These are phyloP conservation scores for Diogma glabrata DNA, from an alignment of 2,888 invertebrate genomes.

Conservation along the genomic window DNA sequence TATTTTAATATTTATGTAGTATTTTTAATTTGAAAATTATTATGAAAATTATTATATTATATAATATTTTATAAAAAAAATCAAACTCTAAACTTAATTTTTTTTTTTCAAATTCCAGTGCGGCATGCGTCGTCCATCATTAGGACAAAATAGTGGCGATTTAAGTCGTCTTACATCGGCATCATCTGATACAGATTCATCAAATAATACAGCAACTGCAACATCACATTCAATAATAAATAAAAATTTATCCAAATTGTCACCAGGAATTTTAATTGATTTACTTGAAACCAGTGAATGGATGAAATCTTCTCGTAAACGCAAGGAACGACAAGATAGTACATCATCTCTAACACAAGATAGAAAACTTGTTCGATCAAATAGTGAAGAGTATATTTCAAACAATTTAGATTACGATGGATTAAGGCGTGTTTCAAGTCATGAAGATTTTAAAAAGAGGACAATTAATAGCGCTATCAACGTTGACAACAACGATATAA, in stretches of 20 bases:
- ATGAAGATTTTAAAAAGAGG: constrained; percentile 44
- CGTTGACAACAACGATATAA: constrained; percentile 11
- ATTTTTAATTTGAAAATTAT: no score
- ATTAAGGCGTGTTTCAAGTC: constrained; percentile 49
- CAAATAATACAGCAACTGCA: constrained; percentile 8
- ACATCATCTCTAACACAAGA: constrained; percentile 44
- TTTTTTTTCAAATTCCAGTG: constrained; percentile 28
- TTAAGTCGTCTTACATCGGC: constrained; percentile 39
- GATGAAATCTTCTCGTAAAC: constrained; percentile 41
- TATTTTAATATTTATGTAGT: no score
- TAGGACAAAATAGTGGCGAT: constrained; percentile 39
- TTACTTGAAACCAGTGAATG: constrained; percentile 37
- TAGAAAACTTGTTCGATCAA: constrained; percentile 48
- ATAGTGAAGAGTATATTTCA: constrained; percentile 45
- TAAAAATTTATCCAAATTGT: neutral
- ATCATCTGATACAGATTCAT: constrained; percentile 23
- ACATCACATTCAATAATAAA: no score
- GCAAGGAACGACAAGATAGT: constrained; percentile 53
- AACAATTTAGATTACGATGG: constrained; percentile 23
- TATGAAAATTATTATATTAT: no score
- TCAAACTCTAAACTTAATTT: constrained; percentile 11
- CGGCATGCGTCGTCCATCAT: constrained; percentile 40
- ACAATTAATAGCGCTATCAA: constrained; percentile 8
- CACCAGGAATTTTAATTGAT: constrained; percentile 27
- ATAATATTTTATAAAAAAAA: no score